These are phyloP conservation scores for Fregata magnificens DNA, from an alignment of 2,113 vertebrate species.

Conservation along the genomic window DNA sequence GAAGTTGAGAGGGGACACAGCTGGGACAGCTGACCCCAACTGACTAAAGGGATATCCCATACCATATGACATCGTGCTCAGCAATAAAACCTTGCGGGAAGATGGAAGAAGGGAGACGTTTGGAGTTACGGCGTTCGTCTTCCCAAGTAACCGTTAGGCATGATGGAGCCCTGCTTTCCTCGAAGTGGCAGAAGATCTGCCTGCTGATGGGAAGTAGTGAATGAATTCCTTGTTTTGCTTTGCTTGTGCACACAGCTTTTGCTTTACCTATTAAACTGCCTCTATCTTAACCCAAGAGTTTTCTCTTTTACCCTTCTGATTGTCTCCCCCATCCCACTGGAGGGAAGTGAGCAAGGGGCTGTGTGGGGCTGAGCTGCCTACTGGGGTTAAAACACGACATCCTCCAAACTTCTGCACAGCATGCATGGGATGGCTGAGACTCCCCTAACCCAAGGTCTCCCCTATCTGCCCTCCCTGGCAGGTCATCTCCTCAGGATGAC, in stretches of 20 bases:
- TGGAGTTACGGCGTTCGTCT: rapidly evolving
- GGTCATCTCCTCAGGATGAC: not conserved
- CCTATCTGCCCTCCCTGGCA: not conserved
- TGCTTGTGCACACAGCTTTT: not conserved
- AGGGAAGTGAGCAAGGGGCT: not conserved
- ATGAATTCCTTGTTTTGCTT: not conserved
- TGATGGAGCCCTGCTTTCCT: not conserved
- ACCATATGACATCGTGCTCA: not conserved
- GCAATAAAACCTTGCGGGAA: not conserved
- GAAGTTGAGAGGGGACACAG: not conserved
- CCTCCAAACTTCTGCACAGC: not conserved
- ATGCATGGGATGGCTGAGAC: not conserved
- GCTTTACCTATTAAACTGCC: not conserved
- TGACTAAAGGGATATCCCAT: not conserved
- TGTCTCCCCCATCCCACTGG: not conserved
- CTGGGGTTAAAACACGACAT: not conserved
- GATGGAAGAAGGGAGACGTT: not conserved
- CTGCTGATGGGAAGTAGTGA: not conserved
- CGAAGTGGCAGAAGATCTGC: not conserved
- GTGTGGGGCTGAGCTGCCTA: not conserved
- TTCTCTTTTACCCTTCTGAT: not conserved
- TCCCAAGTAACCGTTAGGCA: not conserved
- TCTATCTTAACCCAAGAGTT: not conserved
- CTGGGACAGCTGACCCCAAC: not conserved
- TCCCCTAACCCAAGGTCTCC: not conserved